Evolutionary conservation across 2,888 invertebrate species (phyloP).

Genomic region (Macaria notata): DNA sequence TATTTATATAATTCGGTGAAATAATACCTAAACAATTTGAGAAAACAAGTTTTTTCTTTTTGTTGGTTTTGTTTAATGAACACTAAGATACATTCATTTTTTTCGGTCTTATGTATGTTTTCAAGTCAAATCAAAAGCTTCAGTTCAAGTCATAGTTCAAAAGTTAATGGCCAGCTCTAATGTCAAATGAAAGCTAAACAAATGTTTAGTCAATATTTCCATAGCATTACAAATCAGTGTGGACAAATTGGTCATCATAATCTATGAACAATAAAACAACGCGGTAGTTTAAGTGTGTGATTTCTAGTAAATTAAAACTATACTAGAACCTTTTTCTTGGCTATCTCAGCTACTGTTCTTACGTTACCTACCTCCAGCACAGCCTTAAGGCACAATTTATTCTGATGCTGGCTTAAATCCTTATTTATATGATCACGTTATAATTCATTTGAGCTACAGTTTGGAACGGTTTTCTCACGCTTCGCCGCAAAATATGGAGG

Average conservation of each 20-base stretch:
- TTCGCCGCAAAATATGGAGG: conserved; percentile 25
- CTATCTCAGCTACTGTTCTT: background rate
- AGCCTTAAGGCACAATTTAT: conserved; percentile 60
- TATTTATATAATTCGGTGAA: no score
- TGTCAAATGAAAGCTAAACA: no score
- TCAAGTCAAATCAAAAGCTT: no score
- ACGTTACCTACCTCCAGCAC: conserved; percentile 29
- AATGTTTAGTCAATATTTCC: no score
- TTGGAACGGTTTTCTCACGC: conserved; percentile 33
- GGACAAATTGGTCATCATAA: background rate
- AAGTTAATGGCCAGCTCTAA: no score
- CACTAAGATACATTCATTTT: background rate
- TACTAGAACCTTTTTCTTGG: no score
- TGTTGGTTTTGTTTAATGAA: no score
- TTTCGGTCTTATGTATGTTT: background rate
- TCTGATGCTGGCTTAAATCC: conserved; percentile 69
- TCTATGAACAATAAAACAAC: background rate
- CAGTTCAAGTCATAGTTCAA: no score
- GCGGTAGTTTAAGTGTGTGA: background rate
- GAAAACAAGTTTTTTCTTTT: no score
- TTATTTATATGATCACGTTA: conserved; percentile 76
- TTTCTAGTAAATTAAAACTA: no score
- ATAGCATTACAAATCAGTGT: no score
- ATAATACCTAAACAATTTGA: no score
- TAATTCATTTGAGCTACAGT: conserved; percentile 57